Percentiles rank a stretch among this genome's conserved stretches.
Evolutionary conservation across 1,140 invertebrate genomes (phyloP).

Genomic region (Apis cerana): DNA sequence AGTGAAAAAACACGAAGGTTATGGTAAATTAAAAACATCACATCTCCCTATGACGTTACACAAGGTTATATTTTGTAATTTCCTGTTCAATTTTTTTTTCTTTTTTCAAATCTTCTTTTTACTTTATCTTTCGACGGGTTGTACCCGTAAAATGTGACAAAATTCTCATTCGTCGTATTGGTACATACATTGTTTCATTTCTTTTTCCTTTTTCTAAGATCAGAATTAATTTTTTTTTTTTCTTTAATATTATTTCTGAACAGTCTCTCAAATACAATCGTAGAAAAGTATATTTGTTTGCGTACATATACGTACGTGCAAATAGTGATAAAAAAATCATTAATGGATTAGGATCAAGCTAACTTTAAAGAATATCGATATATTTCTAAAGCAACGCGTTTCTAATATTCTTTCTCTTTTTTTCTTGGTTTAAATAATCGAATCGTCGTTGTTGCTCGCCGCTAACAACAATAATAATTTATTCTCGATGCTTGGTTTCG

Average conservation of each 20-base stretch:
- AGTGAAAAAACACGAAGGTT: conserved; percentile 25
- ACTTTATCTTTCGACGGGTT: conserved; percentile 54
- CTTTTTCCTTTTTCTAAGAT: conserved; percentile 24
- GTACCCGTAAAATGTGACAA: conserved; percentile 58
- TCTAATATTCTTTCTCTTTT: not conserved
- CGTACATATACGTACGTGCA: too few species aligned
- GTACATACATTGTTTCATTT: conserved; percentile 47
- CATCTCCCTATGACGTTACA: conserved; percentile 71
- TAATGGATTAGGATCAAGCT: not conserved
- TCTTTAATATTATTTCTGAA: conserved; percentile 44
- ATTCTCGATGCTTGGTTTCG: not conserved
- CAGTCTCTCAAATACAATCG: conserved; percentile 60
- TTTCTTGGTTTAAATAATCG: conserved; percentile 14
- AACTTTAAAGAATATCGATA: not conserved
- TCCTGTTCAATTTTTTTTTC: conserved; percentile 39
- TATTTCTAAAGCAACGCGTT: not conserved
- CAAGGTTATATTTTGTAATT: conserved; percentile 75
- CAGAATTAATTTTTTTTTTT: conserved; percentile 20
- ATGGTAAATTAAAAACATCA: conserved; percentile 45
- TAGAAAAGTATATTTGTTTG: conserved; percentile 28
- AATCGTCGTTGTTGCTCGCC: not conserved
- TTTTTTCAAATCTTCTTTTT: conserved; percentile 52
- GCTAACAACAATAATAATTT: conserved; percentile 23
- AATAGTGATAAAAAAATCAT: not conserved
- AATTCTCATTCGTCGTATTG: conserved; percentile 57